A percentile compares a stretch with the other conserved stretches of the same genome.
Evolutionary conservation across 2,888 invertebrate genomes (phyloP).

Genomic region (Strigamia transsilvanica): DNA sequence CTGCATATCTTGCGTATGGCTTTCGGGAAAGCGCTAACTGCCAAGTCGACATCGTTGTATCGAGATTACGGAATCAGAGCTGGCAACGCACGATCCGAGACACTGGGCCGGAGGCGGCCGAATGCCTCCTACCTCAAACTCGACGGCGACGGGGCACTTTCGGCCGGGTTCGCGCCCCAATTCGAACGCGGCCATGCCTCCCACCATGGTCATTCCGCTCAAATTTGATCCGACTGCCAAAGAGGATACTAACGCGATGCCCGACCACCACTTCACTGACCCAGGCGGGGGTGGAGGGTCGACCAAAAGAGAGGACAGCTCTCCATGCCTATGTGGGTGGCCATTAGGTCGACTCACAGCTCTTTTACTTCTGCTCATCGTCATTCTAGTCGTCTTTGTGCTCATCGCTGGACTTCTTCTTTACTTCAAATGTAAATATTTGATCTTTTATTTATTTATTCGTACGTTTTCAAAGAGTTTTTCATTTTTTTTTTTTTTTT

Average conservation of each 20-base stretch:
- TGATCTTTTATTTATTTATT: neutral
- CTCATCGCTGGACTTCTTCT: slow-evolving; percentile 71
- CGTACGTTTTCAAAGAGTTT: neutral
- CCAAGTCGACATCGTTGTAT: slow-evolving; percentile 1
- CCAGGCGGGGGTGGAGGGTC: slow-evolving; percentile 50
- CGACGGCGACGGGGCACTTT: neutral
- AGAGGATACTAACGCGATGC: slow-evolving; percentile 55
- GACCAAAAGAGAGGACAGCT: slow-evolving; percentile 52
- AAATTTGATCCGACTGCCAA: slow-evolving; percentile 51
- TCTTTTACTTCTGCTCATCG: slow-evolving; percentile 69
- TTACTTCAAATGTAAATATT: slow-evolving; percentile 71
- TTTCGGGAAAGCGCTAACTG: slow-evolving; percentile 11
- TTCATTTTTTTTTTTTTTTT: neutral
- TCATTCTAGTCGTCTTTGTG: slow-evolving; percentile 70
- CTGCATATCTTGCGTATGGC: slow-evolving; percentile 40
- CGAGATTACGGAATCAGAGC: slow-evolving; percentile 19
- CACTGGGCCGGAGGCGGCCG: slow-evolving; percentile 41
- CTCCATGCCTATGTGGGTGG: slow-evolving; percentile 56
- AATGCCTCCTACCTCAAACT: slow-evolving; percentile 28
- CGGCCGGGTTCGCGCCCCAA: slow-evolving; percentile 10
- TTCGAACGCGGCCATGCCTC: slow-evolving; percentile 40
- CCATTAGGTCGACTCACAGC: slow-evolving; percentile 67
- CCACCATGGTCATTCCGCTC: slow-evolving; percentile 53
- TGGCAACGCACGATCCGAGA: slow-evolving; percentile 32
- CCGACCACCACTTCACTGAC: slow-evolving; percentile 54